A percentile compares a stretch with the other conserved stretches of the same genome.
Evolutionary conservation across 2,113 vertebrate species (phyloP).

Genomic region (Xiphias gladius): DNA sequence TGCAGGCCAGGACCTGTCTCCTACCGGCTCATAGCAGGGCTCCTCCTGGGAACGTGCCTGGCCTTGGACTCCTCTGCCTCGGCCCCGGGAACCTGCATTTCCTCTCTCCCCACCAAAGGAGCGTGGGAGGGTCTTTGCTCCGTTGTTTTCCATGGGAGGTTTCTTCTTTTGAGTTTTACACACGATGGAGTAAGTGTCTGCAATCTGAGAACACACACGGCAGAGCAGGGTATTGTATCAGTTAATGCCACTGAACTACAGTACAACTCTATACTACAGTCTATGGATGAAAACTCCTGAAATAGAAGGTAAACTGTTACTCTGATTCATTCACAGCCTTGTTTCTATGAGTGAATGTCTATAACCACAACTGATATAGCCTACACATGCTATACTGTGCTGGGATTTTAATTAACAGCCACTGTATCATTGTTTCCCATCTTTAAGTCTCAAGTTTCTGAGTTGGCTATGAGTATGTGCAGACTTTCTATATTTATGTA

Average conservation of each 20-base stretch:
- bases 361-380: background rate
- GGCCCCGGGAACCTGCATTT: constrained; percentile 51
- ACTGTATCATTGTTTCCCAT: background rate
- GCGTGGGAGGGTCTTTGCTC: constrained; percentile 75
- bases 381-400: background rate
- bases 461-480: background rate
- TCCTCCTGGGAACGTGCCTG: constrained; percentile 80
- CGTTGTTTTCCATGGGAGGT: constrained; percentile 73
- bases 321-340: background rate
- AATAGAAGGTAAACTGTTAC: background rate
- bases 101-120: constrained; percentile 73
- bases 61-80: constrained; percentile 71
- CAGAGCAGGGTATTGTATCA: constrained; percentile 44
- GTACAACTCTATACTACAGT: constrained; percentile 10
- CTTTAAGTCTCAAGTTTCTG: background rate
- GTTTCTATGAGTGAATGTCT: background rate
- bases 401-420: background rate
- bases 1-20: constrained; percentile 79
- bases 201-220: constrained; percentile 79
- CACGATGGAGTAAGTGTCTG: constrained; percentile 87
- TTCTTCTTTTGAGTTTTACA: constrained; percentile 86
- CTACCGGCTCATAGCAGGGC: constrained; percentile 82
- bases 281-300: constrained; percentile 13
- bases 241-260: constrained; percentile 39
- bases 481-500: background rate